Evolutionary conservation across 2,113 vertebrate genomes (phyloP), one percentile per base, ranked within the genome.

Genomic region (Etheostoma spectabile): DNA sequence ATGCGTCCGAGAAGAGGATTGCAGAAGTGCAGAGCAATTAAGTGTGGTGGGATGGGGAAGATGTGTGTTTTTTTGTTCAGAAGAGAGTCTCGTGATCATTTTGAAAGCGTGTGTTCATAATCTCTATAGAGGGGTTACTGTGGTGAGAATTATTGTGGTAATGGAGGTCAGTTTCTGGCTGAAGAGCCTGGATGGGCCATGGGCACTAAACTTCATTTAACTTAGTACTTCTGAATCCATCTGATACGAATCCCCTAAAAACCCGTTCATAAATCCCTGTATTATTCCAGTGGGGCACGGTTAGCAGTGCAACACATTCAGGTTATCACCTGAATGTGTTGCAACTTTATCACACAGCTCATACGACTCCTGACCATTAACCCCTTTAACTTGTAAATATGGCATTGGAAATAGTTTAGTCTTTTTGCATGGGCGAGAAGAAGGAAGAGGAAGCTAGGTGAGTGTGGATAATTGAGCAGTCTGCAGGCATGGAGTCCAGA

Each of bases 381-480:
- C 88, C 80, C 69, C 73, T 86, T 92, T 84, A 74, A 90, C 86
- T 84, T 74, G 87, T 88, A 81, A 89, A 82, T 89, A 82, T n/a
- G 33, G 62, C 68, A 64, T 10, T 73, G 73, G 66, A 73, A 85
- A 89, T 79, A 84, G 72, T 84, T 61, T 51, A 85, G 59, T 70
- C 82, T 77, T 38, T 82, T 67, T 82, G 79, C 82, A 80, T 80
- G 73, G 71, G 73, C 14, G 56, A 66, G 65, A 72, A 70, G 77
- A 75, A 63, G 68, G 82, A 65, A 73, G 82, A 33, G 62, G 77
- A n/a, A 85, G 82, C 80, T 89, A 92, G 92, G 92, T 94, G 89
- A 89, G 88, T 87, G 89, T 86, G 89, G 90, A 93, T 92, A 93
- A 91, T 87, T 86, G 84, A 92, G 87, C 80, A 88, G 86, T 82